These are phyloP conservation scores for Macrochelys suwanniensis DNA, from an alignment of 2,797 vertebrate species.

Conservation along the genomic window DNA sequence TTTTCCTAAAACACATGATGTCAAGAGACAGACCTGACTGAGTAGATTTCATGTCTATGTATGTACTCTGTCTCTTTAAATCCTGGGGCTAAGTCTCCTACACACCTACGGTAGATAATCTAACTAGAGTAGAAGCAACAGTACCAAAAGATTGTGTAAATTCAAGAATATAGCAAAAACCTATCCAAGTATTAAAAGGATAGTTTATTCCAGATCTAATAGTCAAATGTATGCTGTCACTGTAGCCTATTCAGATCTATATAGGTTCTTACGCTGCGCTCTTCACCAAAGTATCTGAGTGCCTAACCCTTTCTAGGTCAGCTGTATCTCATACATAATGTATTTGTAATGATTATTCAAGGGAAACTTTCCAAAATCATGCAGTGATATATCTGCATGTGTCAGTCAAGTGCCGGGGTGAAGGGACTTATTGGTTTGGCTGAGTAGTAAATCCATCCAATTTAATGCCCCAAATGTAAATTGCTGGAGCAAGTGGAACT, in stretches of 20 bases:
- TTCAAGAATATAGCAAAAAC: background rate
- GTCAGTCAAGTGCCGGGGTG: background rate
- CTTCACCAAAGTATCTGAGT: background rate
- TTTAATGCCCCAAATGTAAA: background rate
- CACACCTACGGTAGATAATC: slow-evolving; percentile 56
- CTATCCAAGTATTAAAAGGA: slow-evolving; percentile 14
- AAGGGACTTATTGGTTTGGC: background rate
- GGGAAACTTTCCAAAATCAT: background rate
- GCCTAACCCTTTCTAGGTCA: background rate
- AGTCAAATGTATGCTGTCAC: background rate
- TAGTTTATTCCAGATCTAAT: slow-evolving; percentile 23
- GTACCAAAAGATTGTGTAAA: slow-evolving; percentile 38
- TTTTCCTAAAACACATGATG: background rate
- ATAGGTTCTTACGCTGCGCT: background rate
- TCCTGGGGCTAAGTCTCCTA: slow-evolving; percentile 5
- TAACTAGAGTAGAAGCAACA: slow-evolving; percentile 33
- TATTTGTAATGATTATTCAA: background rate
- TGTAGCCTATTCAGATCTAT: background rate
- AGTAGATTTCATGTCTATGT: slow-evolving; percentile 2
- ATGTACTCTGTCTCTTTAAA: slow-evolving; percentile 9
- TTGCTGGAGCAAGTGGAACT: background rate
- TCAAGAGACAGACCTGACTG: slow-evolving; percentile 47
- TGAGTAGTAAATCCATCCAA: background rate
- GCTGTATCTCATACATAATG: background rate
- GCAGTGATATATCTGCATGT: background rate